Conservation (phyloP, 2,888 invertebrate genomes). For the Orthosia cruda region DNA sequence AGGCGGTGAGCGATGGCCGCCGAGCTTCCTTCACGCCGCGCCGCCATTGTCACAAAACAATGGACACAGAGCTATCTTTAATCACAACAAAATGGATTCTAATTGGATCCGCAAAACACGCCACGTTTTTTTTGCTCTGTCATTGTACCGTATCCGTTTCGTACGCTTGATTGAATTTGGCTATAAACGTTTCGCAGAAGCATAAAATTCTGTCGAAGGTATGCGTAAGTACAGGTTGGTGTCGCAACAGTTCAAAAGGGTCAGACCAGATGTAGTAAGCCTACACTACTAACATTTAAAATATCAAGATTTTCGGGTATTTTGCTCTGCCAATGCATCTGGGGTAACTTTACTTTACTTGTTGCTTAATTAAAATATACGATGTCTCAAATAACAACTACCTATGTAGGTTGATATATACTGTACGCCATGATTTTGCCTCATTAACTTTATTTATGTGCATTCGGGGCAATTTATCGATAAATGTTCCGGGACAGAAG, state of each 20-base stretch:
- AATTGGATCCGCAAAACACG: constrained; percentile 89
- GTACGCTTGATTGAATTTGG: constrained; percentile 43
- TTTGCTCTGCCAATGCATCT: constrained; percentile 58
- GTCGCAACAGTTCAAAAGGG: constrained; percentile 50
- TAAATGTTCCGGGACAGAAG: constrained; percentile 80
- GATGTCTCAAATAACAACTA: constrained; percentile 74
- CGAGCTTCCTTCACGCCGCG: constrained; percentile 81
- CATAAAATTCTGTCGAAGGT: constrained; percentile 30
- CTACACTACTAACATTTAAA: constrained; percentile 48
- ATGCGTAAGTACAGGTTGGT: constrained; percentile 16
- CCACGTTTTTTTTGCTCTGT: constrained; percentile 75
- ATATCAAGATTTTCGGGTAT: constrained; percentile 51
- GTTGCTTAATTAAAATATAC: constrained; percentile 74
- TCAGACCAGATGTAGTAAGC: constrained; percentile 8
- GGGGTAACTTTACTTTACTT: constrained; percentile 68
- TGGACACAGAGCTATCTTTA: constrained; percentile 87
- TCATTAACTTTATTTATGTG: constrained; percentile 88
- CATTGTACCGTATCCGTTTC: constrained; percentile 74
- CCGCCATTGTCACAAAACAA: constrained; percentile 88
- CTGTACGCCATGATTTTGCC: constrained; percentile 82
- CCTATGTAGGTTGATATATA: constrained; percentile 74
- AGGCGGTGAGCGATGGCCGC: constrained; percentile 87
- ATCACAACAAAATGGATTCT: constrained; percentile 89
- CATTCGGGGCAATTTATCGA: constrained; percentile 84
- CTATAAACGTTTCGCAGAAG: background rate